phyloP scores from a whole-genome alignment of 2,113 vertebrate species.

The Crotophaga sulcirostris region DNA sequence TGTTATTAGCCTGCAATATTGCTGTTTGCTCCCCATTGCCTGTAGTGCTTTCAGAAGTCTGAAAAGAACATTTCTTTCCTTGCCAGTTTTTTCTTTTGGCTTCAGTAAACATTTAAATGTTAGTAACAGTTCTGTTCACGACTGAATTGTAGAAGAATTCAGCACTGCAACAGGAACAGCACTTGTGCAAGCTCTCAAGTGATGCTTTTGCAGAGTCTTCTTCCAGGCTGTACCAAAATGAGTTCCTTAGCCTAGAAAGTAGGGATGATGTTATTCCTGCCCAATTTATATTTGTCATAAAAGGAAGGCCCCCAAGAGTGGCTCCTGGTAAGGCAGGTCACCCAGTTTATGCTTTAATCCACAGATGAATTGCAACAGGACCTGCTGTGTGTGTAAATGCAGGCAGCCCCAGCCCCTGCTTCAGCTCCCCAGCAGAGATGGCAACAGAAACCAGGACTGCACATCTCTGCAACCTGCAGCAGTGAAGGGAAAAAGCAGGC shows the following conservation, averaged over 20 bases:
- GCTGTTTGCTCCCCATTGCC: background rate
- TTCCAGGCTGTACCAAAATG: background rate
- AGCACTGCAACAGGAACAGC: background rate
- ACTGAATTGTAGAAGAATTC: background rate
- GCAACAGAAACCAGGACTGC: background rate
- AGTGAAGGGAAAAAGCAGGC: background rate
- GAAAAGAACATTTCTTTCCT: background rate
- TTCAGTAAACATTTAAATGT: background rate
- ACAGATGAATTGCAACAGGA: background rate
- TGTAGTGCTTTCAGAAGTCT: background rate
- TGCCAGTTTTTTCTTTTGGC: background rate
- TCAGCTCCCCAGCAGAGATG: background rate
- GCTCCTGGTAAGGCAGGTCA: background rate
- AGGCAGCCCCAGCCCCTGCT: background rate
- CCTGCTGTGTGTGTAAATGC: background rate
- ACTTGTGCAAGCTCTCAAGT: background rate
- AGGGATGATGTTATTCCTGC: background rate
- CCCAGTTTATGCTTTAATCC: background rate
- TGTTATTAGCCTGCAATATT: slow-evolving; percentile 14
- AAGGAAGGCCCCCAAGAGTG: background rate
- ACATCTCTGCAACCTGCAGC: background rate
- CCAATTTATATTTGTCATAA: background rate
- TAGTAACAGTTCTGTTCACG: background rate
- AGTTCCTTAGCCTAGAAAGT: background rate
- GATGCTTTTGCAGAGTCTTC: background rate